phyloP scores from a whole-genome alignment of 1,140 invertebrate genomes.

The Nilaparvata lugens region DNA sequence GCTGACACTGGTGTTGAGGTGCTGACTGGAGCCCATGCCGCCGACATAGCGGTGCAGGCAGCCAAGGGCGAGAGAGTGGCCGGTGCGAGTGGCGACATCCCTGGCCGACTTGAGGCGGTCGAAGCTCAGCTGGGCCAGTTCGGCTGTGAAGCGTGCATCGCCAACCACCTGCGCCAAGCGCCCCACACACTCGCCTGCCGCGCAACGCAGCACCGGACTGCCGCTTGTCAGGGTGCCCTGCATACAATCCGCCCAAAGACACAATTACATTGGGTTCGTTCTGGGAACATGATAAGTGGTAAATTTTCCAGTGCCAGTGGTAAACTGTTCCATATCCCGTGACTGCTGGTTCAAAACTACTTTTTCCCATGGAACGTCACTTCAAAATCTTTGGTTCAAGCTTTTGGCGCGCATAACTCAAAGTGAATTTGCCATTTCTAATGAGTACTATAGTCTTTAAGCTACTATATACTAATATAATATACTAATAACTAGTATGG shows the following conservation, averaged over 20 bases:
- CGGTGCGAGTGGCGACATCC: slow-evolving; percentile 81
- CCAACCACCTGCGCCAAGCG: slow-evolving; percentile 79
- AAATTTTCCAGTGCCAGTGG: too few species aligned
- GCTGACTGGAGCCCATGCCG: slow-evolving; percentile 83
- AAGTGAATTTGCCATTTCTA: too few species aligned
- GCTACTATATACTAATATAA: too few species aligned
- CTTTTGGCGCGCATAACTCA: too few species aligned
- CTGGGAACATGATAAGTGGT: not conserved
- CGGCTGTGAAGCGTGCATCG: slow-evolving; percentile 79
- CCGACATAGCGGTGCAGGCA: slow-evolving; percentile 86
- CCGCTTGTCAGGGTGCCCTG: slow-evolving; percentile 68
- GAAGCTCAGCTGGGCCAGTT: slow-evolving; percentile 84
- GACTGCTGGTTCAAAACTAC: too few species aligned
- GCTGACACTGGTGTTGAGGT: slow-evolving; percentile 87
- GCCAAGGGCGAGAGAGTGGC: slow-evolving; percentile 86
- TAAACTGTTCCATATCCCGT: too few species aligned
- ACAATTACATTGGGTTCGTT: not conserved
- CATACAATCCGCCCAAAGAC: not conserved
- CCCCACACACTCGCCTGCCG: slow-evolving; percentile 78
- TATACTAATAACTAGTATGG: too few species aligned
- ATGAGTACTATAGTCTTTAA: too few species aligned
- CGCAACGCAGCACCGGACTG: slow-evolving; percentile 79
- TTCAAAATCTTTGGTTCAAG: too few species aligned
- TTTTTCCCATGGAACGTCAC: too few species aligned
- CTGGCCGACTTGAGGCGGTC: slow-evolving; percentile 78